Conservation (phyloP, 2,888 invertebrate genomes). For the Caenorhabditis panamensis region DNA sequence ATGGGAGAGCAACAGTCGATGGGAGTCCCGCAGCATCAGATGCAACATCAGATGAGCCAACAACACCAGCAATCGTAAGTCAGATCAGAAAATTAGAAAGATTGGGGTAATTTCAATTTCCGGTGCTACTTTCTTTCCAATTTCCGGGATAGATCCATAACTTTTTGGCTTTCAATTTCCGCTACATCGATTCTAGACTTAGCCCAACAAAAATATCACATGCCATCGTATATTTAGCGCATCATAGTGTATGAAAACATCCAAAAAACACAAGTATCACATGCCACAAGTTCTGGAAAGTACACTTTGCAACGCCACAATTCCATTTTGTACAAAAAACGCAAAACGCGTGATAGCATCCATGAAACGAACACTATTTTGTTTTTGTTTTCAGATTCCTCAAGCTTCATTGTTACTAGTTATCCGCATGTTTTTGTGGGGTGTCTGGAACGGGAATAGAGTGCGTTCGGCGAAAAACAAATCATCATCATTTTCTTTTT, state of each 20-base stretch:
- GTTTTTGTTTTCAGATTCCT: not conserved
- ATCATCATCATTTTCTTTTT: slow-evolving; percentile 21
- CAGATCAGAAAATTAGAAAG: not conserved
- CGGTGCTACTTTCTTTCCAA: too few relatives aligned
- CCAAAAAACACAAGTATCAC: too few relatives aligned
- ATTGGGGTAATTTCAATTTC: too few relatives aligned
- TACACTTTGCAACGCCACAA: not conserved
- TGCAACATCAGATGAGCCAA: slow-evolving; percentile 43
- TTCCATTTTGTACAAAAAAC: slow-evolving; percentile 16
- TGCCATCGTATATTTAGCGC: too few relatives aligned
- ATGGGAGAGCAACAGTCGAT: slow-evolving; percentile 38
- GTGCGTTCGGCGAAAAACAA: slow-evolving; percentile 30
- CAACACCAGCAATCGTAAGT: slow-evolving; percentile 49
- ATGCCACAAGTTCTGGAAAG: not conserved
- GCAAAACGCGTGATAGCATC: too few relatives aligned
- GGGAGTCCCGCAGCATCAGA: slow-evolving; percentile 35
- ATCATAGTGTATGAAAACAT: too few relatives aligned
- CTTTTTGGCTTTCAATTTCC: too few relatives aligned
- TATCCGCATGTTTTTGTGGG: slow-evolving; percentile 34
- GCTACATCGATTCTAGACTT: too few relatives aligned
- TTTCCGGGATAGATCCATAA: too few relatives aligned
- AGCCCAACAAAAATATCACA: too few relatives aligned
- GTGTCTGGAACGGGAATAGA: slow-evolving; percentile 39
- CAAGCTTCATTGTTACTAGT: slow-evolving; percentile 31
- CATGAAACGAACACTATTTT: too few relatives aligned